Evolutionary conservation across 2,797 vertebrate genomes (phyloP).

Genomic region (Sparus aurata): DNA sequence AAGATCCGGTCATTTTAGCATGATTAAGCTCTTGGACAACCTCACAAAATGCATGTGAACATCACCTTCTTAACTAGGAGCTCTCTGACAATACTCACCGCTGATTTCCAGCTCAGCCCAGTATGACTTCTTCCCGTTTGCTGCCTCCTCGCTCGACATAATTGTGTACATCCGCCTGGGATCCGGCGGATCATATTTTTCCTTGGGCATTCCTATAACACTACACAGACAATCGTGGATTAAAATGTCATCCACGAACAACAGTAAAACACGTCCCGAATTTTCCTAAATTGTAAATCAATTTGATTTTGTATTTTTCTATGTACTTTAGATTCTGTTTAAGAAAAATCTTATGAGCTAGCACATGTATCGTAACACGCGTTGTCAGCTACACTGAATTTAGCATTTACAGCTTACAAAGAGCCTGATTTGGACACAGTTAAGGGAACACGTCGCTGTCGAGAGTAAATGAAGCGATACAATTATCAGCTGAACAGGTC

Average conservation of each 20-base stretch:
- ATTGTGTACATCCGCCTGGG: slow-evolving; percentile 99
- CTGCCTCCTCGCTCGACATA: slow-evolving; percentile 98
- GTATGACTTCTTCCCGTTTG: slow-evolving; percentile 98
- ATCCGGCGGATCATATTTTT: slow-evolving; percentile 99
- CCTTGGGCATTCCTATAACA: slow-evolving; percentile 98
- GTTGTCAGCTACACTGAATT: background rate
- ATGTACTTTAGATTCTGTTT: no score
- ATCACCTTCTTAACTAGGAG: background rate
- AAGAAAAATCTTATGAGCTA: background rate
- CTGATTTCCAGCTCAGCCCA: slow-evolving; percentile 99
- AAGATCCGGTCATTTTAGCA: background rate
- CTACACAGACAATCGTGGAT: slow-evolving; percentile 53
- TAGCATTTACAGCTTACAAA: background rate
- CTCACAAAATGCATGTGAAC: background rate
- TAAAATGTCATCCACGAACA: background rate
- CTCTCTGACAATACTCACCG: slow-evolving; percentile 85
- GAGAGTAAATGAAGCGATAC: background rate
- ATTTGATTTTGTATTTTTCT: no score
- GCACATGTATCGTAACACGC: background rate
- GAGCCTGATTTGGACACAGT: background rate
- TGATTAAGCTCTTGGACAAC: background rate
- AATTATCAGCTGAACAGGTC: slow-evolving; percentile 8
- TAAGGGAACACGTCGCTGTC: background rate
- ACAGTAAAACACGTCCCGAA: background rate
- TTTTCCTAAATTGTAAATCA: background rate